A percentile compares a stretch with the other conserved stretches of the same genome.
phyloP scores from a whole-genome alignment of 2,797 vertebrate genomes.

The Denticeps clupeoides region DNA sequence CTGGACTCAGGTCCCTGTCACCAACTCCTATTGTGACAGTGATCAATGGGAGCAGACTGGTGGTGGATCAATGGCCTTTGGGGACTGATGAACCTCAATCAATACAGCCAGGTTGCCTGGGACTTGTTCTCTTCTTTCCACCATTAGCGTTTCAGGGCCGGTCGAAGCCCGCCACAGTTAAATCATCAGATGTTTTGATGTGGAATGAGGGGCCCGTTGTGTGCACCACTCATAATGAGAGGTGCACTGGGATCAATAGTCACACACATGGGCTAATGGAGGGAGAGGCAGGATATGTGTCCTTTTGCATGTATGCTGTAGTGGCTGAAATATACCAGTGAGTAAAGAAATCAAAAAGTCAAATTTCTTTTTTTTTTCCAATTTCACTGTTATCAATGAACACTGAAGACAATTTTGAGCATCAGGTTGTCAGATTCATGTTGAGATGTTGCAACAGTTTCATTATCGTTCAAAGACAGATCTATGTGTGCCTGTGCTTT shows the following conservation, averaged over 20 bases:
- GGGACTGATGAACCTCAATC: conserved; percentile 55
- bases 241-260: background rate
- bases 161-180: conserved; percentile 36
- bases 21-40: conserved; percentile 33
- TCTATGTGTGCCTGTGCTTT: too few relatives aligned
- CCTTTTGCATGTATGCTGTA: too few relatives aligned
- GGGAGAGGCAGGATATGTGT: too few relatives aligned
- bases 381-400: too few relatives aligned
- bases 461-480: too few relatives aligned
- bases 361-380: too few relatives aligned
- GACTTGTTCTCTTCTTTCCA: conserved; percentile 37
- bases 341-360: too few relatives aligned
- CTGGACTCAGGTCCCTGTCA: conserved; percentile 16
- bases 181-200: conserved; percentile 50
- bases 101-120: conserved; percentile 45
- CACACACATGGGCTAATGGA: too few relatives aligned
- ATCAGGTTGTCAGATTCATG: too few relatives aligned
- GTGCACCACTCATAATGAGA: background rate
- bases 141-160: conserved; percentile 40
- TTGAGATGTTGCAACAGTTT: too few relatives aligned
- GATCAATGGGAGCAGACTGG: conserved; percentile 45
- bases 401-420: too few relatives aligned
- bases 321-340: too few relatives aligned
- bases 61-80: conserved; percentile 50
- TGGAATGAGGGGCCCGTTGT: conserved; percentile 44